Percentiles rank a stretch among this genome's conserved stretches.
Evolutionary conservation across 2,113 vertebrate species (phyloP).

Genomic region (Tautogolabrus adspersus): DNA sequence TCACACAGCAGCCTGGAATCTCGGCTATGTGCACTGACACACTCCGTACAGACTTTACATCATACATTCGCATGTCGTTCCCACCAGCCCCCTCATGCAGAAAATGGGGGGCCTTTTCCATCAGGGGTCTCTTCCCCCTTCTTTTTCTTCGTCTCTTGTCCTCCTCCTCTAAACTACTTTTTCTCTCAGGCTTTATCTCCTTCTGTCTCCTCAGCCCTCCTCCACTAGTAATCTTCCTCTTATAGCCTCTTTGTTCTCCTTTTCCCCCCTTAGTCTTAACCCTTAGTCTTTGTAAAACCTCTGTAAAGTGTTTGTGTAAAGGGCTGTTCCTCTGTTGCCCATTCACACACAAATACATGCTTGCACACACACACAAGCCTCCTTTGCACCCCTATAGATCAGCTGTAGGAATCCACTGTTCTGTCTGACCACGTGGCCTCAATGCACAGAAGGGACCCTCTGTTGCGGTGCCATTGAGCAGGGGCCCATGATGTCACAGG

Average conservation of each 20-base stretch:
- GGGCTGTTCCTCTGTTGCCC: conserved; percentile 19
- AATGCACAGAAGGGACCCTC: conserved; percentile 64
- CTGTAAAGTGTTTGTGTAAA: conserved; percentile 46
- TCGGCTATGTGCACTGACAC: conserved; percentile 51
- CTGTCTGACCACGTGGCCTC: conserved; percentile 38
- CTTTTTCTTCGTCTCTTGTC: background rate
- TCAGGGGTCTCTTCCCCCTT: conserved; percentile 11
- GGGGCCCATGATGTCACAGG: conserved; percentile 71
- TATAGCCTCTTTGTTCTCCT: background rate
- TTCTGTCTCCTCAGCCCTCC: conserved; percentile 12
- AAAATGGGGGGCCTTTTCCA: conserved; percentile 31
- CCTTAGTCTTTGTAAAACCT: conserved; percentile 33
- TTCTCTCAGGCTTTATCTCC: conserved; percentile 14
- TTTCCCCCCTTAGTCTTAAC: conserved; percentile 39
- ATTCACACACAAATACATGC: background rate
- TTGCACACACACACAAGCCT: conserved; percentile 7
- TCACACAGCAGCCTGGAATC: conserved; percentile 61
- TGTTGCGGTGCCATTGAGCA: conserved; percentile 58
- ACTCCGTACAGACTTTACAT: conserved; percentile 53
- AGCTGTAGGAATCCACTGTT: conserved; percentile 49
- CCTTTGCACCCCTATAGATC: conserved; percentile 49
- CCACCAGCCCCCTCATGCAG: conserved; percentile 53
- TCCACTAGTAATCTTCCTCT: conserved; percentile 36
- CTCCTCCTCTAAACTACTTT: conserved; percentile 1
- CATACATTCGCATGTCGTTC: conserved; percentile 53